These are phyloP conservation scores for Poeciliopsis turneri DNA, from an alignment of 2,797 vertebrate species.

Conservation along the genomic window DNA sequence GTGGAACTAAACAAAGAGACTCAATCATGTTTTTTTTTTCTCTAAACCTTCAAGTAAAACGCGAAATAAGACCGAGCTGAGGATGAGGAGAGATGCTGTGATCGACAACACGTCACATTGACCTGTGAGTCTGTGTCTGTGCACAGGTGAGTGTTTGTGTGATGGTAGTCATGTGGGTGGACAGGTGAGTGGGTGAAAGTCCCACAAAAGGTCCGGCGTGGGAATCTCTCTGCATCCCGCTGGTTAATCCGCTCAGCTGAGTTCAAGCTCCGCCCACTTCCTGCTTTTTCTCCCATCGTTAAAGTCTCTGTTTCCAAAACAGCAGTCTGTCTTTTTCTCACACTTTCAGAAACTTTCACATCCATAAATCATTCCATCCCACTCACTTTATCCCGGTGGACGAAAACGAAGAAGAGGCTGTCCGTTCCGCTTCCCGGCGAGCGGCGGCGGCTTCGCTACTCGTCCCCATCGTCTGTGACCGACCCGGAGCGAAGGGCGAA, in stretches of 20 bases:
- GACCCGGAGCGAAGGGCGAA: conserved; percentile 40
- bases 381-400: conserved; percentile 52
- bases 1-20: conserved; percentile 30
- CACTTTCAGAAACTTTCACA: conserved; percentile 14
- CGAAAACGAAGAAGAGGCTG: conserved; percentile 51
- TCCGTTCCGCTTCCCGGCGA: conserved; percentile 37
- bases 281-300: conserved; percentile 18
- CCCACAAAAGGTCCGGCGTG: conserved; percentile 67
- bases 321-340: conserved; percentile 38
- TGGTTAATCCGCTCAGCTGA: conserved; percentile 50
- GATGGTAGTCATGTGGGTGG: conserved; percentile 61
- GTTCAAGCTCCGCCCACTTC: conserved; percentile 49
- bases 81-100: conserved; percentile 49
- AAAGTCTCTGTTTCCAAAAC: conserved; percentile 44
- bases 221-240: conserved; percentile 59
- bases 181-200: conserved; percentile 64
- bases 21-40: conserved; percentile 16
- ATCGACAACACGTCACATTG: conserved; percentile 57
- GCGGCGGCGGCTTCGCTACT: conserved; percentile 36
- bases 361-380: conserved; percentile 33
- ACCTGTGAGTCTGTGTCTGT: conserved; percentile 45
- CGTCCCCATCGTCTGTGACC: conserved; percentile 4
- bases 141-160: conserved; percentile 27
- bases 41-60: conserved; percentile 78
- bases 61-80: conserved; percentile 57